These are phyloP conservation scores for Eptatretus burgeri DNA, from an alignment of 2,113 vertebrate species.

Conservation along the genomic window DNA sequence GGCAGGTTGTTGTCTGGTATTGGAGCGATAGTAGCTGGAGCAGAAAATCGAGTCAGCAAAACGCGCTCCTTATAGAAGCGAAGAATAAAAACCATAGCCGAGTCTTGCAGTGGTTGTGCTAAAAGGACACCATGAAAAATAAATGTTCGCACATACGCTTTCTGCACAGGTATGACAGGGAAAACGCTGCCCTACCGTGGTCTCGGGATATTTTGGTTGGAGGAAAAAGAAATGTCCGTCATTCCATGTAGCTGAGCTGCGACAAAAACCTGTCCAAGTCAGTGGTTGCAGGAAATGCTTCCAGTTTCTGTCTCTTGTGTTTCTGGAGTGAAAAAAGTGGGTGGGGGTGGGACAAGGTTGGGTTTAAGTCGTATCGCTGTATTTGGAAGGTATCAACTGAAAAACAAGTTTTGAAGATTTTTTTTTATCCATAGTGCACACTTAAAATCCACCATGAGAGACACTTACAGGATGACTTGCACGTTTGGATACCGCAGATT, in stretches of 20 bases:
- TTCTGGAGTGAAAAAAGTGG: not conserved
- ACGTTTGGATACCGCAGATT: not conserved
- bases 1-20: too few species aligned
- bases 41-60: too few species aligned
- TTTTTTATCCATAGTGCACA: not conserved
- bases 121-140: too few species aligned
- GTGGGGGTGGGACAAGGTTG: not conserved
- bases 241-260: constrained; percentile 1
- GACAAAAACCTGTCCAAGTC: constrained; percentile 1
- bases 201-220: too few species aligned
- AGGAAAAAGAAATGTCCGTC: too few species aligned
- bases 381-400: not conserved
- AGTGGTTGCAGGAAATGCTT: not conserved
- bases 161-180: too few species aligned
- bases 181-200: too few species aligned
- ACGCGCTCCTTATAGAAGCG: too few species aligned
- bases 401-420: not conserved
- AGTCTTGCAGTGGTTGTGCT: too few species aligned
- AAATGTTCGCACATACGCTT: too few species aligned
- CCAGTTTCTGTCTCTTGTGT: constrained; percentile 2
- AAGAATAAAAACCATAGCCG: too few species aligned
- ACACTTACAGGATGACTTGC: not conserved
- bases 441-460: not conserved
- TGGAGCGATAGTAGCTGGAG: too few species aligned
- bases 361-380: not conserved